These are phyloP conservation scores for Uromys caudimaculatus DNA, from an alignment of 2,797 vertebrate species.

Conservation along the genomic window DNA sequence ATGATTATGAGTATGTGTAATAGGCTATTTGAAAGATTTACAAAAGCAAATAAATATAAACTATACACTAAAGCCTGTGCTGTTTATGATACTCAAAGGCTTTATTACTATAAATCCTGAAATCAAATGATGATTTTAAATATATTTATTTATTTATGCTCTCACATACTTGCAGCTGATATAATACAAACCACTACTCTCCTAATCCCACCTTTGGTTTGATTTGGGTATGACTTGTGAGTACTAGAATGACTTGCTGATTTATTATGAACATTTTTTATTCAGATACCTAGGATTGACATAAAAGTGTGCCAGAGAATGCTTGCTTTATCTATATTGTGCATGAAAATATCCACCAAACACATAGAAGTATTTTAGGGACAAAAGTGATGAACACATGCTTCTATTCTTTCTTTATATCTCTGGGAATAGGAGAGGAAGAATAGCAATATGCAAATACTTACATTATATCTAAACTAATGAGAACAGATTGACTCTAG, in stretches of 20 bases:
- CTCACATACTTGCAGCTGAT: not conserved
- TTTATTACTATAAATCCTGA: not conserved
- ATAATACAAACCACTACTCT: not conserved
- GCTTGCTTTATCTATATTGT: constrained; percentile 1
- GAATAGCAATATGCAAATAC: constrained; percentile 81
- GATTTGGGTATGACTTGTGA: not conserved
- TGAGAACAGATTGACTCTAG: constrained; percentile 69
- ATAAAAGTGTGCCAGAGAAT: constrained; percentile 9
- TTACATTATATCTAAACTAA: constrained; percentile 78
- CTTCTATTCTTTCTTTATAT: constrained; percentile 49
- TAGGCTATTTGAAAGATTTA: not conserved
- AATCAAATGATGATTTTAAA: not conserved
- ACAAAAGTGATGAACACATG: not conserved
- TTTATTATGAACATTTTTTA: constrained; percentile 29
- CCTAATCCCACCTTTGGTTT: not conserved
- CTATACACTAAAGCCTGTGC: not conserved
- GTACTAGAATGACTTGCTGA: not conserved
- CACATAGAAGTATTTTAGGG: not conserved
- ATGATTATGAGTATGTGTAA: not conserved
- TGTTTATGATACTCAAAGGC: not conserved
- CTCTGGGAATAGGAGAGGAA: constrained; percentile 33
- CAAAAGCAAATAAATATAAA: not conserved
- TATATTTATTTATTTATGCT: constrained; percentile 29
- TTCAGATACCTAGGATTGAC: constrained; percentile 29
- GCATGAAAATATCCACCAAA: not conserved